Evolutionary conservation across 2,797 vertebrate species (phyloP).

Genomic region (Gymnothorax javanicus): DNA sequence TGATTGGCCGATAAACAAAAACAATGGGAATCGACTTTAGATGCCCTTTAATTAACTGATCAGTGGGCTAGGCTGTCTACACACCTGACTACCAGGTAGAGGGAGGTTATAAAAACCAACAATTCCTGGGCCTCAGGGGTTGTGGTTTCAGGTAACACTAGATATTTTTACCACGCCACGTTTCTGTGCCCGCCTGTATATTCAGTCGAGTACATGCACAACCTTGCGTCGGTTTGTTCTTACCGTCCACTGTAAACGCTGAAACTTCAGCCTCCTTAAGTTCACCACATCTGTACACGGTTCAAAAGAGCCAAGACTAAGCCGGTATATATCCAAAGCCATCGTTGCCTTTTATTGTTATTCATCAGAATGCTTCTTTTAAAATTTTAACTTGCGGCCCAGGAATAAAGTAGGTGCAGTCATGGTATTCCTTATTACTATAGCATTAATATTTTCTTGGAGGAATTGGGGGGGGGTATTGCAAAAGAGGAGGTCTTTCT

Average conservation of each 20-base stretch:
- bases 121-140: no score
- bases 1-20: no score
- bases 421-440: conserved; percentile 9
- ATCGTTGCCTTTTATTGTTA: conserved; percentile 1
- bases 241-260: background rate
- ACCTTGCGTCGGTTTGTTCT: background rate
- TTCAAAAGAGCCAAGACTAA: conserved; percentile 16
- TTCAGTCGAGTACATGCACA: conserved; percentile 16
- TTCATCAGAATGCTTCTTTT: conserved; percentile 5
- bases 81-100: no score
- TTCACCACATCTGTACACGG: conserved; percentile 2
- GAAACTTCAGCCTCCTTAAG: conserved; percentile 23
- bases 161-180: background rate
- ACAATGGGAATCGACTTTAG: no score
- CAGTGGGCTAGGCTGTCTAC: no score
- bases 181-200: conserved; percentile 3
- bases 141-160: background rate
- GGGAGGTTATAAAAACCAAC: no score
- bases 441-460: conserved; percentile 20
- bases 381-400: background rate
- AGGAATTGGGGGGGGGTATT: background rate
- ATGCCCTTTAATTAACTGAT: no score
- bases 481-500: background rate
- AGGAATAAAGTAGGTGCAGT: background rate
- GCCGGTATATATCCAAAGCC: conserved; percentile 5